Percentiles rank a stretch among this genome's conserved stretches.
Evolutionary conservation across 2,888 invertebrate genomes (phyloP).

Genomic region (Theretra japonica): DNA sequence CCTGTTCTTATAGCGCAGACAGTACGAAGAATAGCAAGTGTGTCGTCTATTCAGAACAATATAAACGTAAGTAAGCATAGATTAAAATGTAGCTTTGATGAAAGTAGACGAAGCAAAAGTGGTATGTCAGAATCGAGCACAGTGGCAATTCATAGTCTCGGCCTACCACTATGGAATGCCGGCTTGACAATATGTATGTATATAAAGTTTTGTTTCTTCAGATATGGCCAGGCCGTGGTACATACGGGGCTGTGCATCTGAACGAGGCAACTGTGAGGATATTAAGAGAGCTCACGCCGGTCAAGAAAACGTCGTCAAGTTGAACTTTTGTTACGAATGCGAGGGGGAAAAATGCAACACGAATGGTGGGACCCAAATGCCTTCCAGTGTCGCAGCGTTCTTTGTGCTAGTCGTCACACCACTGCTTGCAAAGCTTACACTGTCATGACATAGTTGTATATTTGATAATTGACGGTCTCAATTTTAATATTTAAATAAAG

Average conservation of each 20-base stretch:
- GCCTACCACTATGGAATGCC: too few relatives aligned
- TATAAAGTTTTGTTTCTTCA: conserved; percentile 42
- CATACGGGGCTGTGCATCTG: conserved; percentile 69
- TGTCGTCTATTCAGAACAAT: conserved; percentile 64
- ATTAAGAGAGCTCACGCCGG: conserved; percentile 53
- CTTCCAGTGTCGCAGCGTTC: conserved; percentile 56
- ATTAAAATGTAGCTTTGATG: too few relatives aligned
- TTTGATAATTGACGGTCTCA: conserved; percentile 30
- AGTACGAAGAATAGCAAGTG: conserved; percentile 56
- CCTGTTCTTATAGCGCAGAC: conserved; percentile 57
- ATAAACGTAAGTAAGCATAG: conserved; percentile 57
- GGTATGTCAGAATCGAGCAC: too few relatives aligned
- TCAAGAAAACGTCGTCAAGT: conserved; percentile 49
- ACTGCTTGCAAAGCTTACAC: conserved; percentile 59
- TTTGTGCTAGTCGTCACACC: conserved; percentile 61
- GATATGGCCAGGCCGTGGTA: conserved; percentile 61
- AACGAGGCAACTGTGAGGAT: conserved; percentile 66
- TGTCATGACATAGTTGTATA: conserved; percentile 45
- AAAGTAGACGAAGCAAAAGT: too few relatives aligned
- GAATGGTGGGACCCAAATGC: conserved; percentile 53
- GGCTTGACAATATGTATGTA: too few relatives aligned
- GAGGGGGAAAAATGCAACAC: conserved; percentile 63
- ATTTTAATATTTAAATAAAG: conserved; percentile 36
- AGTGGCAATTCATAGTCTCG: too few relatives aligned
- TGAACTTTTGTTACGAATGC: conserved; percentile 65